Evolutionary conservation across 2,888 invertebrate genomes (phyloP).

Genomic region (Apeira syringaria): DNA sequence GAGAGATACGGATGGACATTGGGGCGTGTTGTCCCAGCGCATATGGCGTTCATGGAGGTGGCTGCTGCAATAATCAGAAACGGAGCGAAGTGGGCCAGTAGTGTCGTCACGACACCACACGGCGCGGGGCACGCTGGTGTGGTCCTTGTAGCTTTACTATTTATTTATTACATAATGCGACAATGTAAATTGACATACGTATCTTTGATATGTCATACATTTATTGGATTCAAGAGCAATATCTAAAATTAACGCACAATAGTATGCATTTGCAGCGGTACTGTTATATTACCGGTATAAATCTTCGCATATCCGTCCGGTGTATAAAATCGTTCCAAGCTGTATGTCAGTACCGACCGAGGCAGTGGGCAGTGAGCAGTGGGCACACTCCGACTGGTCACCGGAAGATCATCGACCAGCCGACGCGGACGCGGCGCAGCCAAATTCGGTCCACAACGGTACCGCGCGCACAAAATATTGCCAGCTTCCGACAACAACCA

Average conservation of each 20-base stretch:
- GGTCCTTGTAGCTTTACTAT: no score
- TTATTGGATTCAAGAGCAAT: no score
- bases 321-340: conserved; percentile 11
- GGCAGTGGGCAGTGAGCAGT: conserved; percentile 20
- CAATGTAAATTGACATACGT: no score
- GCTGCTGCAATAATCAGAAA: no score
- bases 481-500: conserved; percentile 42
- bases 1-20: no score
- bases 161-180: no score
- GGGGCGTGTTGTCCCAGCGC: no score
- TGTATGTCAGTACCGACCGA: conserved; percentile 13
- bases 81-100: no score
- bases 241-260: not conserved
- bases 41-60: no score
- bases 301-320: conserved; percentile 14
- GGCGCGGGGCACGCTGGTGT: no score
- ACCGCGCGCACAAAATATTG: conserved; percentile 61
- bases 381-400: conserved; percentile 48
- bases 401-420: conserved; percentile 79
- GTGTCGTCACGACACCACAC: no score
- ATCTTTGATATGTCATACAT: no score
- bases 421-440: conserved; percentile 45
- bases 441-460: conserved; percentile 76
- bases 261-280: not conserved
- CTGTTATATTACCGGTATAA: conserved; percentile 14